These are phyloP conservation scores for Cecropterus lyciades DNA, from an alignment of 1,140 invertebrate species.

Conservation along the genomic window DNA sequence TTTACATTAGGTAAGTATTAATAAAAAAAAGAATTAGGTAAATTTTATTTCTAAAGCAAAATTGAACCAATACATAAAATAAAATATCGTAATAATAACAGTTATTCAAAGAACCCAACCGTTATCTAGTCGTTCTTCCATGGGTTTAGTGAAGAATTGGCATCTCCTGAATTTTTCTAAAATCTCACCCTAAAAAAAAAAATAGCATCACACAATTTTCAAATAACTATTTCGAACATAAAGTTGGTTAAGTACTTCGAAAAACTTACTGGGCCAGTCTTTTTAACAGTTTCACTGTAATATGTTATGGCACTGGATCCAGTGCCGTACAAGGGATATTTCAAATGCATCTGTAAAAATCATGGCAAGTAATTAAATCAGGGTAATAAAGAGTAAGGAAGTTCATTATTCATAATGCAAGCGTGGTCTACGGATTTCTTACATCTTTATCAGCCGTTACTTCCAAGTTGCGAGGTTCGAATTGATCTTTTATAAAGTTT, in stretches of 20 bases:
- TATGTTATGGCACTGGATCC: conserved; percentile 77
- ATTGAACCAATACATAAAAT: too few relatives aligned
- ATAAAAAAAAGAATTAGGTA: too few relatives aligned
- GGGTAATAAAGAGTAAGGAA: too few relatives aligned
- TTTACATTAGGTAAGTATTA: too few relatives aligned
- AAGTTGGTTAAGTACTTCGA: too few relatives aligned
- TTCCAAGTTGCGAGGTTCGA: conserved; percentile 68
- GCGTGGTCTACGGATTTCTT: too few relatives aligned
- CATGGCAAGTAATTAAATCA: background rate
- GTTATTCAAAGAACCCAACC: conserved; percentile 77
- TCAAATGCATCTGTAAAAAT: conserved; percentile 69
- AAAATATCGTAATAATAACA: too few relatives aligned
- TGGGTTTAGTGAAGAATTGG: conserved; percentile 74
- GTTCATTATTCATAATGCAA: too few relatives aligned
- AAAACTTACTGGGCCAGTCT: conserved; percentile 69
- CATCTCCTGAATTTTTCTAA: conserved; percentile 76
- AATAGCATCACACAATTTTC: too few relatives aligned
- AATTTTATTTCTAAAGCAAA: conserved; percentile 25
- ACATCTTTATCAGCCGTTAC: conserved; percentile 74
- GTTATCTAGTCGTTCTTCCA: conserved; percentile 74
- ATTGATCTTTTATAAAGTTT: conserved; percentile 71
- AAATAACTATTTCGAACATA: too few relatives aligned
- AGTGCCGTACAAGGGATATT: conserved; percentile 77
- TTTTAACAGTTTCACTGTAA: conserved; percentile 71
- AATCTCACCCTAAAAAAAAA: conserved; percentile 69